Evolutionary conservation across 2,797 vertebrate genomes (phyloP), one percentile per base, ranked within the genome.

Genomic region (Lindbergichthys nudifrons): DNA sequence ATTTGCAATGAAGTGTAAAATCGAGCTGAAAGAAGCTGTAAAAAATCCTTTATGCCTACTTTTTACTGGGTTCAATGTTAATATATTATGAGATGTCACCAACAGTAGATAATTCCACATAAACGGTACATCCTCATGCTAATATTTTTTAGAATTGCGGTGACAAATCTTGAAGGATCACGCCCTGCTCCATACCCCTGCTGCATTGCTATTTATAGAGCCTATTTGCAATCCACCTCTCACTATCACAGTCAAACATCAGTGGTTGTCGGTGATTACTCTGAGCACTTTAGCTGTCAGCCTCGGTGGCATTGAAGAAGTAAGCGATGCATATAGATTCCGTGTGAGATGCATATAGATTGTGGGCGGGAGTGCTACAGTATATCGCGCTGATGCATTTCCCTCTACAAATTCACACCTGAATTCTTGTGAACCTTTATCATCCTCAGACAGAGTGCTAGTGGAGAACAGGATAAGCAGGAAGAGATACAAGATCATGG

Each of bases 211-310:
- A 87, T 84, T 89, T 79, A 82, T 85, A 83, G 72, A 19, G 10
- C 15, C 59, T 53, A 76, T 81, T 88, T 82, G 67, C 61, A 70
- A 59, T 77, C 72, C 75, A 78, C 79, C 71, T 73, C 70, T 79
- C 66, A 69, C 65, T 74, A 68, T 80, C 81, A 54, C 65, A 75
- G 85, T 88, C 83, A 87, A 78, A 87, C 85, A 86, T 85, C 82
- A 79, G 84, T 53, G 57, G 63, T 60, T 68, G 69, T 82, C 80
- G 70, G 76, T 79, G 80, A 73, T 74, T 75, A 80, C 64, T 77
- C 61, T n/a, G 36, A 79, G 84, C 72, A 77, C 70, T 88, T 85
- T 71, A 83, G 81, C 80, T 75, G 67, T 85, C 77, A 70, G 75
- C 74, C 69, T 42, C 23, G 72, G 70, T 80, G 65, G 50, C 63